Evolutionary conservation across 2,888 invertebrate species (phyloP).

Genomic region (Noctua comes): DNA sequence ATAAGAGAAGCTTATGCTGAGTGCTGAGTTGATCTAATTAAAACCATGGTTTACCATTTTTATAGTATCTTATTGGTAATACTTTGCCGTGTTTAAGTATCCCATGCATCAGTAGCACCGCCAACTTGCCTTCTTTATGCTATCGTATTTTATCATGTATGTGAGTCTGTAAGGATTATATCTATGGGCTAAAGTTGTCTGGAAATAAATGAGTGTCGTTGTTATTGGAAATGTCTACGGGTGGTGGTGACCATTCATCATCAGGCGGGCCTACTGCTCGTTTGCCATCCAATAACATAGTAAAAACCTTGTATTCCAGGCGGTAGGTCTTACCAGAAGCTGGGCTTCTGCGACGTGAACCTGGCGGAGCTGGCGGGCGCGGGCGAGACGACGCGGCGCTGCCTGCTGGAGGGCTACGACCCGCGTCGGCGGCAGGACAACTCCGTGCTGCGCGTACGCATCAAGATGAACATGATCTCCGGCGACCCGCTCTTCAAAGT

Average conservation of each 20-base stretch:
- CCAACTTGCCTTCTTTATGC: background rate
- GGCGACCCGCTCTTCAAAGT: conserved; percentile 99
- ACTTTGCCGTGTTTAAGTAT: too few species aligned
- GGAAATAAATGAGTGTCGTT: too few species aligned
- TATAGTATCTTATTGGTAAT: background rate
- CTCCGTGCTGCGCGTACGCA: conserved; percentile 97
- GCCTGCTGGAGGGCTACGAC: conserved; percentile 98
- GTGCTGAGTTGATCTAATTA: background rate
- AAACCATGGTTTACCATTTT: background rate
- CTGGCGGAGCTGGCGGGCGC: conserved; percentile 99
- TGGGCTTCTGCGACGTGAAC: conserved; percentile 99
- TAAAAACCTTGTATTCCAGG: conserved; percentile 72
- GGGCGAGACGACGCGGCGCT: conserved; percentile 95
- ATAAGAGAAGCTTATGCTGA: background rate
- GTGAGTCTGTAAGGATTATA: too few species aligned
- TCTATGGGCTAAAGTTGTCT: too few species aligned
- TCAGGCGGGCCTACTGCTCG: background rate
- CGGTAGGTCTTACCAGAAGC: conserved; percentile 97
- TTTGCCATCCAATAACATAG: background rate
- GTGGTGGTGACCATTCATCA: background rate
- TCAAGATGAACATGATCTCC: conserved; percentile 98
- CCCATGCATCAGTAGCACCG: background rate
- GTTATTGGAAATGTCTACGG: background rate
- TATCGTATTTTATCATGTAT: background rate
- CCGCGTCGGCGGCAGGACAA: conserved; percentile 98